Evolutionary conservation across 2,113 vertebrate genomes (phyloP).

Genomic region (Plecotus auritus): DNA sequence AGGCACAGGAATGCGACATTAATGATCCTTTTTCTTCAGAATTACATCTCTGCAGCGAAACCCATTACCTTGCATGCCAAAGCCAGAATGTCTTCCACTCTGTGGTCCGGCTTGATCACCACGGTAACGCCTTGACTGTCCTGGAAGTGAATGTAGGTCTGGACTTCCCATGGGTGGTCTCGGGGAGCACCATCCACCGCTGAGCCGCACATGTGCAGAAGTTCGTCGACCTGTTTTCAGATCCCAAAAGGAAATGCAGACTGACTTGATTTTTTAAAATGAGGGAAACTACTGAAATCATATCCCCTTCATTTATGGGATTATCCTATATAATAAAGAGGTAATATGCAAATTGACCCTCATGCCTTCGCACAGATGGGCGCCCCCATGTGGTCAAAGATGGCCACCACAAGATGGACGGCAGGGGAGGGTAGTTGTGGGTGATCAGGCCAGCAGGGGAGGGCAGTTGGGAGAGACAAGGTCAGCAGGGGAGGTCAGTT

Average conservation of each 20-base stretch:
- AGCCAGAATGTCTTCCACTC: constrained; percentile 87
- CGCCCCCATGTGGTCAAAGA: too few relatives aligned
- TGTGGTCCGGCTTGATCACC: constrained; percentile 86
- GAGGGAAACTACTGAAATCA: neutral
- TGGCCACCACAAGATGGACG: too few relatives aligned
- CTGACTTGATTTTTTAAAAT: neutral
- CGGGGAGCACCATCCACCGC: constrained; percentile 82
- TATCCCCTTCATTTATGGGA: rapidly evolving
- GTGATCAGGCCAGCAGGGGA: too few relatives aligned
- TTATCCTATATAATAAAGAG: too few relatives aligned
- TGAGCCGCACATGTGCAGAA: constrained; percentile 84
- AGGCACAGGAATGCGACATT: neutral
- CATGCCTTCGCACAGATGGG: too few relatives aligned
- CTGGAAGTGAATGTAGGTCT: constrained; percentile 84
- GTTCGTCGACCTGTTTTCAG: constrained; percentile 83
- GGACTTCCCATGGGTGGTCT: constrained; percentile 82
- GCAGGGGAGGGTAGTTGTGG: too few relatives aligned
- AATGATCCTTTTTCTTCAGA: neutral
- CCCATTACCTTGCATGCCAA: constrained; percentile 90
- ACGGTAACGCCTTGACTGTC: constrained; percentile 85
- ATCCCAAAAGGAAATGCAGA: neutral
- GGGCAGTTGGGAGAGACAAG: too few relatives aligned
- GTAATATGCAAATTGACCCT: too few relatives aligned
- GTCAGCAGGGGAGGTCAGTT: too few relatives aligned
- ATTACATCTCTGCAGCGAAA: neutral